Evolutionary conservation across 2,888 invertebrate species (phyloP), one percentile per base, ranked within the genome.

Genomic region (Sinotaia quadrata): DNA sequence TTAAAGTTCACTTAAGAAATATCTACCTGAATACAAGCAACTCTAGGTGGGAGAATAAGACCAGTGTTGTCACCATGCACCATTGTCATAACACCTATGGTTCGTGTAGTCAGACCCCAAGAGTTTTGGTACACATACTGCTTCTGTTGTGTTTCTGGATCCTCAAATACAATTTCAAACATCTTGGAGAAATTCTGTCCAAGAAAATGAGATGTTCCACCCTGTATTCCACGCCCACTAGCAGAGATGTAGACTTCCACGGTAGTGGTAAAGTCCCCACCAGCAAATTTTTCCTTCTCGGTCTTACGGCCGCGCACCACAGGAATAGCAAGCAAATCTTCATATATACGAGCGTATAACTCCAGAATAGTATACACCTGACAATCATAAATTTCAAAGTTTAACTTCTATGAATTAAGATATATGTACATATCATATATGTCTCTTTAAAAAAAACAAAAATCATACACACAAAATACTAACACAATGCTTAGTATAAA

Each of bases 151-250:
- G 88, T 94, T 81, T 94, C 94, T 0, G 96, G 96, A 87, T 98
- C 95, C 87, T 98, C 98, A 85, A 93, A 96, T 12, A 94, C 92
- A 68, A 99, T 96, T 80, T 98, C 97, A 89, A 99, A 99, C 97
- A 99, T 99, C 90, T 96, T 97, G 0, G 98, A 96, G 90, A 99
- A 99, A 90, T 99, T 99, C 89, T 99, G 98, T 0, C 99, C 99
- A 67, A 99, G 90, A 89, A 98, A 97, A 89, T 99, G 99, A 66
- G 98, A 98, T 0, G 99, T 99, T 0, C 94, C 99, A 4, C 97
- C 98, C 84, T 95, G 97, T 81, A 98, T 95, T 0, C 93, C 98
- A 52, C 98, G 91, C 0, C 98, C 98, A 81, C 95, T 97, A 4
- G 96, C 95, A 0, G 96, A 93, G 47, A 99, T 92, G 87, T 94